These are phyloP conservation scores for Brotula barbata DNA, from an alignment of 2,797 vertebrate species.

Conservation along the genomic window DNA sequence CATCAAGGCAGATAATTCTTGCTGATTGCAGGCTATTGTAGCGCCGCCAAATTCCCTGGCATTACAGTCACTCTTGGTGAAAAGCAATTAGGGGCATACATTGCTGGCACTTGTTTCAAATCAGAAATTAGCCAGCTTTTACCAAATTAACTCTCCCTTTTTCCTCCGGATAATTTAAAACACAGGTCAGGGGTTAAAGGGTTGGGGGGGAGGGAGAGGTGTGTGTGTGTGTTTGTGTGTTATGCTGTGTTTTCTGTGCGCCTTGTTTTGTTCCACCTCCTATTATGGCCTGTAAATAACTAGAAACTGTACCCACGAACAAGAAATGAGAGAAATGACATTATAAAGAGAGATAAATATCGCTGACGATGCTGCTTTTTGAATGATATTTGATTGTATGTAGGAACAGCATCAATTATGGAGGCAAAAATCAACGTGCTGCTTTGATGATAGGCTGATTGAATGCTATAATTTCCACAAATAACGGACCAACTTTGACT, in stretches of 20 bases:
- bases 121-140: slow-evolving; percentile 48
- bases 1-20: slow-evolving; percentile 70
- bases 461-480: slow-evolving; percentile 45
- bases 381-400: slow-evolving; percentile 45
- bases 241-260: slow-evolving; percentile 16
- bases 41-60: slow-evolving; percentile 56
- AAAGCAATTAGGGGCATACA: slow-evolving; percentile 62
- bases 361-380: no score
- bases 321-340: slow-evolving; percentile 2
- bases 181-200: slow-evolving; percentile 4
- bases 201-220: neutral
- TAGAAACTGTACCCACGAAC: slow-evolving; percentile 15
- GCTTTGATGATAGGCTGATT: slow-evolving; percentile 45
- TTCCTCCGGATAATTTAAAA: slow-evolving; percentile 22
- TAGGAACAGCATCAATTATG: slow-evolving; percentile 56
- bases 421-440: slow-evolving; percentile 30
- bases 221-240: neutral
- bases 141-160: slow-evolving; percentile 34
- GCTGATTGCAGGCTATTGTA: slow-evolving; percentile 71
- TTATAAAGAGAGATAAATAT: no score
- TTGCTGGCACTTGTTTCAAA: slow-evolving; percentile 42
- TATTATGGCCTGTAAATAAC: slow-evolving; percentile 20
- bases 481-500: slow-evolving; percentile 58
- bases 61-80: slow-evolving; percentile 59
- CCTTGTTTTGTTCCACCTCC: slow-evolving; percentile 13